These are phyloP conservation scores for Notiomystis cincta DNA, from an alignment of 2,113 vertebrate genomes.

Conservation along the genomic window DNA sequence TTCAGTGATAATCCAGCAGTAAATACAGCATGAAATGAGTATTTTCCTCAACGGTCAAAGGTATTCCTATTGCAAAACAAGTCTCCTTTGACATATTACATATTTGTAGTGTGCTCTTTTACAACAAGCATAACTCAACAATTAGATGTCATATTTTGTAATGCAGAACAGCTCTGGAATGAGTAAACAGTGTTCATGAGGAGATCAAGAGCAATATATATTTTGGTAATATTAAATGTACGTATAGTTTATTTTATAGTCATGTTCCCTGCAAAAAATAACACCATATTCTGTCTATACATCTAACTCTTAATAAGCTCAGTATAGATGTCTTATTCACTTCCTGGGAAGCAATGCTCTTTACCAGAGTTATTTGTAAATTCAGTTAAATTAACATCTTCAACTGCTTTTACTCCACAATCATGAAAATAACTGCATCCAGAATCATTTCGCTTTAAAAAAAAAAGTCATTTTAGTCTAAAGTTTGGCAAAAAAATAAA, in stretches of 20 bases:
- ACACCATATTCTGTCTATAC: neutral
- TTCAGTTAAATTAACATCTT: slow-evolving; percentile 40
- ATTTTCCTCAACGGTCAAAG: neutral
- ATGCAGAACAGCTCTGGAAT: neutral
- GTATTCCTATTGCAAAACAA: neutral
- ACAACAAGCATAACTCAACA: neutral
- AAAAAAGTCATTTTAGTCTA: slow-evolving; percentile 69
- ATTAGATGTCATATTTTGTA: neutral
- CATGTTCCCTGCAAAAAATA: neutral
- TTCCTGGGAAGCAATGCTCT: neutral
- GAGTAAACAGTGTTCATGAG: neutral
- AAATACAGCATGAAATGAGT: neutral
- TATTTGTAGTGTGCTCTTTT: neutral
- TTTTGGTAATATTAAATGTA: neutral
- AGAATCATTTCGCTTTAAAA: slow-evolving; percentile 52
- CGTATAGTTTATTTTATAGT: neutral
- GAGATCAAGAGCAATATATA: neutral
- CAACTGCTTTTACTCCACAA: slow-evolving; percentile 18
- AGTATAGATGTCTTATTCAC: neutral
- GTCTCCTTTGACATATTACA: neutral
- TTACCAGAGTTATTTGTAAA: slow-evolving; percentile 39
- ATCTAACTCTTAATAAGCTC: neutral
- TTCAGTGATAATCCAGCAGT: neutral
- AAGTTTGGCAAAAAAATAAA: slow-evolving; percentile 79
- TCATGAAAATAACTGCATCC: slow-evolving; percentile 51